A percentile compares a stretch with the other conserved stretches of the same genome.
phyloP scores from a whole-genome alignment of 2,888 invertebrate genomes.

The Epicampocera succincta region DNA sequence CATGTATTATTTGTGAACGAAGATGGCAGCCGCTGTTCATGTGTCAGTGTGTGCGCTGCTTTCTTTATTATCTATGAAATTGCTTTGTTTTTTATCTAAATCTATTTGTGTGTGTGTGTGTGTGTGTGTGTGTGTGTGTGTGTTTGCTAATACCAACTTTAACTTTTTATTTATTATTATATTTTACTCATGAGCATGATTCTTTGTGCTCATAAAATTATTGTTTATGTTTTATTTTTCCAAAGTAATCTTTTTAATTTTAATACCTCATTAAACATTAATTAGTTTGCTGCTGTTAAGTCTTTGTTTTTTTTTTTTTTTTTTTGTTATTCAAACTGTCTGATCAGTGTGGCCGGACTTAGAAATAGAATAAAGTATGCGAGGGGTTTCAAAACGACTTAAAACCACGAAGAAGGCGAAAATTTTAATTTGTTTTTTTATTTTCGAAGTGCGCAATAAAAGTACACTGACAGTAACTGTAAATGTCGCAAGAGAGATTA shows the following conservation, averaged over 20 bases:
- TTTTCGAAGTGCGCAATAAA: too few species aligned
- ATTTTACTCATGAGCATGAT: conserved; percentile 4
- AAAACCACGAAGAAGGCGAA: too few species aligned
- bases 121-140: not conserved
- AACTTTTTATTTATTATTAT: conserved; percentile 5
- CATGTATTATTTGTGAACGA: too few species aligned
- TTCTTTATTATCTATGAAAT: not conserved
- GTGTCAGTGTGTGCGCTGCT: not conserved
- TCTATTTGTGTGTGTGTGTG: not conserved
- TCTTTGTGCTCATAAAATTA: not conserved
- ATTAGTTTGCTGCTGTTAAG: conserved; percentile 5
- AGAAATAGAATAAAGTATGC: too few species aligned
- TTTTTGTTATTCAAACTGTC: not conserved
- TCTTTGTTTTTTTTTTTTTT: too few species aligned
- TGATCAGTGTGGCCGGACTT: not conserved
- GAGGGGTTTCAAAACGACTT: too few species aligned
- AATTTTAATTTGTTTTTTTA: too few species aligned
- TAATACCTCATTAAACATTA: conserved; percentile 52
- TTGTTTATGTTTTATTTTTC: not conserved
- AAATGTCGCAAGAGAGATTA: too few species aligned
- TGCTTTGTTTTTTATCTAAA: not conserved
- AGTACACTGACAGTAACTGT: too few species aligned
- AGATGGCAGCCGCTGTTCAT: too few species aligned
- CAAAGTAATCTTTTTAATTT: conserved; percentile 41
- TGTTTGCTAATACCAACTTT: not conserved